Evolutionary conservation across 2,113 vertebrate species (phyloP).

Genomic region (Malurus alboscapulatus): DNA sequence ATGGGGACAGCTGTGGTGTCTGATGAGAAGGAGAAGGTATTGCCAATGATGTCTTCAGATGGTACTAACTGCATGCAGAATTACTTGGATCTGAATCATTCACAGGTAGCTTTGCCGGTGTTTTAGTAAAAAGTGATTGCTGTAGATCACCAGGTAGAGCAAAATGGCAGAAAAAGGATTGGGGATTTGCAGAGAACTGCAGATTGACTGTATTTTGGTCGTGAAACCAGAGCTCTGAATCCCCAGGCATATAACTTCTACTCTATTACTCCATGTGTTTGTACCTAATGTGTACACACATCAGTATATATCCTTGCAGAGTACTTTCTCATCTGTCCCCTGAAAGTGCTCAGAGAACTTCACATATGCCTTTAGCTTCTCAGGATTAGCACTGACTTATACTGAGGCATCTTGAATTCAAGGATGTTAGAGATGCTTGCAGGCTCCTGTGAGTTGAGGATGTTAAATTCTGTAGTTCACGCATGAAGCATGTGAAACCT

Average conservation of each 20-base stretch:
- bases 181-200: background rate
- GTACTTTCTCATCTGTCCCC: background rate
- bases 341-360: background rate
- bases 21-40: background rate
- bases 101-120: background rate
- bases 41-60: rapidly evolving
- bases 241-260: background rate
- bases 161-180: background rate
- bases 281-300: background rate
- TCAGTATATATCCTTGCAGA: background rate
- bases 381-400: constrained; percentile 17
- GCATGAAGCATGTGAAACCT: constrained; percentile 50
- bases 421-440: background rate
- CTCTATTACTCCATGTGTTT: background rate
- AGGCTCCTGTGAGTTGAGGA: background rate
- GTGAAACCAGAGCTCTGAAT: background rate
- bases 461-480: constrained; percentile 60
- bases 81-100: background rate
- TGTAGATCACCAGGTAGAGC: background rate
- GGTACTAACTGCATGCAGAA: background rate
- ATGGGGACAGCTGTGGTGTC: background rate
- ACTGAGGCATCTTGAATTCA: constrained; percentile 28
- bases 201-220: background rate
- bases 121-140: background rate
- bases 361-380: background rate